Evolutionary conservation across 2,888 invertebrate species (phyloP).

Genomic region (Himalopsyche tibetana): DNA sequence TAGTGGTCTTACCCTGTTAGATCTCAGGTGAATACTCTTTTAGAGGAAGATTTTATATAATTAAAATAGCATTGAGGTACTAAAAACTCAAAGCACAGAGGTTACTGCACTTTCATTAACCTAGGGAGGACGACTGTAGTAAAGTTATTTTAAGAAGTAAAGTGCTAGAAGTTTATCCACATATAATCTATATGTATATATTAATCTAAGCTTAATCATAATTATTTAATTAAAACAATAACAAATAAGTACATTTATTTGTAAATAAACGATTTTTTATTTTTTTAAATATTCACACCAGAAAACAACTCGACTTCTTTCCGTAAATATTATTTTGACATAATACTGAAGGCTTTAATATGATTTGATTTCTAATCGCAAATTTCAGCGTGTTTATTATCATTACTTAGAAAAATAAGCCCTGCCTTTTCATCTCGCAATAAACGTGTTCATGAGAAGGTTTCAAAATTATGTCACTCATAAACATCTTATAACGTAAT

Average conservation of each 20-base stretch:
- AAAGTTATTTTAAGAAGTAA: background rate
- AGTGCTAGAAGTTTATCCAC: too few species aligned
- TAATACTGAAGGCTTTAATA: too few species aligned
- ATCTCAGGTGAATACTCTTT: background rate
- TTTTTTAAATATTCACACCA: too few species aligned
- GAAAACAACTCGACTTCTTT: too few species aligned
- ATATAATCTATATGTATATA: too few species aligned
- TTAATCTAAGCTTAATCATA: too few species aligned
- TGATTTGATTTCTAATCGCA: too few species aligned
- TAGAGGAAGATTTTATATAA: background rate
- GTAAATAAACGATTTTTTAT: too few species aligned
- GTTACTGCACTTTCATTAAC: conserved; percentile 18
- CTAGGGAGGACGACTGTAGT: background rate
- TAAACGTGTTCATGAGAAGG: background rate
- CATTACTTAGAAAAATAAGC: background rate
- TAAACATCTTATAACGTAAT: background rate
- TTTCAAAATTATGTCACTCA: background rate
- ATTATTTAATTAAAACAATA: too few species aligned
- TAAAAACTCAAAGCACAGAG: background rate
- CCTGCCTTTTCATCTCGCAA: background rate
- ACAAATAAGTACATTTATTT: too few species aligned
- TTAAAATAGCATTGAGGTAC: conserved; percentile 11
- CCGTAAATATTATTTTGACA: too few species aligned
- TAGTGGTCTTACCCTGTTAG: background rate
- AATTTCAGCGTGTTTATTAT: background rate